A percentile compares a stretch with the other conserved stretches of the same genome.
Evolutionary conservation across 2,888 invertebrate species (phyloP).

Genomic region (Andrena praecox): DNA sequence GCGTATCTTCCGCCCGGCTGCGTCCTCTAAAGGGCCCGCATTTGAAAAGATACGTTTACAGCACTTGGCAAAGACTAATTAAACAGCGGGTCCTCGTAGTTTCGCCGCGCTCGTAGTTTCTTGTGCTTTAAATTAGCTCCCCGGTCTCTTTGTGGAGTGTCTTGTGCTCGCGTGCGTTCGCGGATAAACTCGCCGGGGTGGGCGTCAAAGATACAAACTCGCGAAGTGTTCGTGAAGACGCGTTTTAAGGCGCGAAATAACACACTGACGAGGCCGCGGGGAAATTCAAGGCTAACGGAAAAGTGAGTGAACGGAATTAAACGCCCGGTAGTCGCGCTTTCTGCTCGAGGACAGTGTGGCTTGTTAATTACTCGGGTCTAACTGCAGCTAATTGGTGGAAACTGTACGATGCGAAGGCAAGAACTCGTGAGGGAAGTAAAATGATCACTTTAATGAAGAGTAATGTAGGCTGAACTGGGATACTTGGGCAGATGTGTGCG

Average conservation of each 20-base stretch:
- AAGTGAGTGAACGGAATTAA: neutral
- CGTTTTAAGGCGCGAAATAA: conserved; percentile 20
- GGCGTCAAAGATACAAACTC: conserved; percentile 37
- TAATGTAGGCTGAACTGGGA: no score
- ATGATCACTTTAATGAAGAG: no score
- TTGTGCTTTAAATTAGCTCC: conserved; percentile 52
- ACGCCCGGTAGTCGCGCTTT: neutral
- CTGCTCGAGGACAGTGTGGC: neutral
- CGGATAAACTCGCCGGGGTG: conserved; percentile 30
- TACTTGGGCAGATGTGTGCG: no score
- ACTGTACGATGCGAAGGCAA: no score
- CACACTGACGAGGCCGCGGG: neutral
- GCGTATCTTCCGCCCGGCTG: conserved; percentile 41
- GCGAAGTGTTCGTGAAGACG: conserved; percentile 39
- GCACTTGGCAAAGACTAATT: conserved; percentile 48
- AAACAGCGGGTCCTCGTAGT: conserved; percentile 51
- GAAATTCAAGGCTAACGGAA: neutral
- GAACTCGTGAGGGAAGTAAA: no score
- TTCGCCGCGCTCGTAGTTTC: conserved; percentile 44
- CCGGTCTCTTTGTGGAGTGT: conserved; percentile 9
- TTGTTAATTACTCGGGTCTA: no score
- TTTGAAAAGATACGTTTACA: conserved; percentile 56
- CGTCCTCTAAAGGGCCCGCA: conserved; percentile 45
- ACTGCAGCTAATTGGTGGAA: no score
- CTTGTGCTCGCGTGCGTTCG: conserved; percentile 7